Evolutionary conservation across 2,113 vertebrate species (phyloP), one percentile per base, ranked within the genome.

Genomic region (Rana temporaria): DNA sequence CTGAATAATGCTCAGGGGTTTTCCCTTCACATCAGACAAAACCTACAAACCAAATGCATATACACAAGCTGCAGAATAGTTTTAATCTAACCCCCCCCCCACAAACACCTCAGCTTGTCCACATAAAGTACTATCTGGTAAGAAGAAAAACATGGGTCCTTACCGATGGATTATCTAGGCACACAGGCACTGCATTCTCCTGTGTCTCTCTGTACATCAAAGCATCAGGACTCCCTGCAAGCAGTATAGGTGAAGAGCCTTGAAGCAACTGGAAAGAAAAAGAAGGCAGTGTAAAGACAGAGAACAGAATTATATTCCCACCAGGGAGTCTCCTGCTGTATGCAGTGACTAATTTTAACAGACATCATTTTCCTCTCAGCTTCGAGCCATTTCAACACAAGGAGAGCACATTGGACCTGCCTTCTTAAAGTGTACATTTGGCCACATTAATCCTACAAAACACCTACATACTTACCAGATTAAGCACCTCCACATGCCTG

Each of bases 91-190:
- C 11, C 14, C 4, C 22, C 52, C 59, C 1, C 26, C 1, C 26
- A 30, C 26, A 30, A 1, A 30, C 26, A 30, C 57, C 73, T 32
- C 32, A 76, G 6, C 22, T 16, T 48, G 16, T 76, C 4, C 1
- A 77, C 18, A 75, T 42, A 38, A 14, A 78, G 2, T 8, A 4
- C 34, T 22, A 18, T 42, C 26, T 38, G 62, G 38, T 24, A 64
- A 19, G 42, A 19, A 11, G 22, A 65, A 56, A 5, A n/a, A 20
- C 26, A 42, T 7, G 20, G 52, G 7, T 22, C 4, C 81, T 82
- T 82, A 82, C 81, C 81, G 81, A 82, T 48, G 81, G 64, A 60
- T 82, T 82, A 67, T 82, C 81, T 66, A 82, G 71, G 71, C 81
- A 82, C 72, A 82, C 81, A 76, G 81, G 81, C 20, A 59, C 71